Percentiles rank a stretch among this genome's conserved stretches.
Evolutionary conservation across 2,113 vertebrate genomes (phyloP).

Genomic region (Poeciliopsis occidentalis): DNA sequence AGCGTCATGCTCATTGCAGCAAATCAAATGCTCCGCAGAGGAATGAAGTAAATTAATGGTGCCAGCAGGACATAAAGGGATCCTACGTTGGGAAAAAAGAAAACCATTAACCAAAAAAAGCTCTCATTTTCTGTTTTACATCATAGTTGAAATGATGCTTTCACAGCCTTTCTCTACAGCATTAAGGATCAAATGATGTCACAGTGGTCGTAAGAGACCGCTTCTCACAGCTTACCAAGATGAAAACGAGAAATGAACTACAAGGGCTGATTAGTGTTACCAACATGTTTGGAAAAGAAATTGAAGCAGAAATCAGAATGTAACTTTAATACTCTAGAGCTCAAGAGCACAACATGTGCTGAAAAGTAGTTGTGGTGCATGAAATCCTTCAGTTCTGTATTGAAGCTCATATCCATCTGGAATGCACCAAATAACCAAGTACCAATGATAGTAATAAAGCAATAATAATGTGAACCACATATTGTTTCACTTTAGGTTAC

Average conservation of each 20-base stretch:
- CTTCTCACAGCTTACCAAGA: constrained; percentile 9
- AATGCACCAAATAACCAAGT: constrained; percentile 26
- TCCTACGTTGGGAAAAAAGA: constrained; percentile 12
- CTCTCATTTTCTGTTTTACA: constrained; percentile 20
- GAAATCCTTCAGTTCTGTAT: constrained; percentile 19
- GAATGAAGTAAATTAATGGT: constrained; percentile 87
- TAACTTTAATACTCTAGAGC: constrained; percentile 5
- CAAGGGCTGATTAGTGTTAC: constrained; percentile 59
- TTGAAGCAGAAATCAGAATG: not conserved
- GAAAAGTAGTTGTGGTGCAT: constrained; percentile 29
- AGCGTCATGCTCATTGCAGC: constrained; percentile 98
- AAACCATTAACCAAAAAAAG: constrained; percentile 47
- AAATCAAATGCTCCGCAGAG: constrained; percentile 97
- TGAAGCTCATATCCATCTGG: constrained; percentile 17
- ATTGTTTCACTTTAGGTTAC: constrained; percentile 11
- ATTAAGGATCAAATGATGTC: constrained; percentile 44
- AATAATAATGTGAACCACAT: constrained; percentile 40
- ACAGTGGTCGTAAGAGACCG: constrained; percentile 20
- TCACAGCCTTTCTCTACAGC: constrained; percentile 17
- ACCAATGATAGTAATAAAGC: constrained; percentile 44
- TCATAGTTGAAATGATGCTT: constrained; percentile 17
- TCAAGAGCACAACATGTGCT: constrained; percentile 20
- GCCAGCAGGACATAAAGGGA: constrained; percentile 14
- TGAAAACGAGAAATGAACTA: constrained; percentile 27
- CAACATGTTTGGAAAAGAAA: constrained; percentile 17